Evolutionary conservation across 2,888 invertebrate species (phyloP), one percentile per base, ranked within the genome.

Genomic region (Dyspetes luteomarginatus): DNA sequence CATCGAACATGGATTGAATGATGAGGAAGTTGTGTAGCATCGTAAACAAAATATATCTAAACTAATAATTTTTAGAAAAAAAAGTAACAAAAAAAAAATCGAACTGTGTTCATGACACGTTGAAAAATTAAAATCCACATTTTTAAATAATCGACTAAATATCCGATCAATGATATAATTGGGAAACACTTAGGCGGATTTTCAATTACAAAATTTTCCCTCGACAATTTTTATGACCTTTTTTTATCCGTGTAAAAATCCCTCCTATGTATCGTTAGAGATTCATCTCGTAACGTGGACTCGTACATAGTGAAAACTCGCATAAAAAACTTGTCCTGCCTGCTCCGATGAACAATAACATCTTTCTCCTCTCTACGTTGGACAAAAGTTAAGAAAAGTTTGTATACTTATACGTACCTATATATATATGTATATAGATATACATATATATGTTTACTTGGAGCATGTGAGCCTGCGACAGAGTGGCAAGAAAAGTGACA

Each of bases 401-500:
- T 73, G 9, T 19, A 4, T 55, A 43, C 73, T 60, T n/a, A 4
- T 1, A n/a, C 45, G n/a, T n/a, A 52, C 52, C 12, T 36, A 36
- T 1, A 36, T 36, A 36, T 36, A 36, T 12, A 12, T 36, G 12
- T 36, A 36, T 36, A 36, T 12, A 7, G 12, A 12, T 7, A 7
- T 36, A 12, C 12, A 68, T 50, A 19, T 43, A 22, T 43, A 30
- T 60, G 15, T 36, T 4, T 41, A 43, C 41, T n/a, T 22, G 56
- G 3, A 26, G 4, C 4, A 36, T 4, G 2, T 9, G 3, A n/a
- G 43, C 3, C 9, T 3, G 62, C 12, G 22, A 41, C 12, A 64
- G 69, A 36, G 58, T 65, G 56, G 17, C 17, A 24, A 71, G 75
- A 71, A 60, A 45, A 76, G 75, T 75, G 65, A 71, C 75, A 75